Evolutionary conservation across 2,888 invertebrate genomes (phyloP), one percentile per base, ranked within the genome.

Genomic region (Tupiocoris notatus): DNA sequence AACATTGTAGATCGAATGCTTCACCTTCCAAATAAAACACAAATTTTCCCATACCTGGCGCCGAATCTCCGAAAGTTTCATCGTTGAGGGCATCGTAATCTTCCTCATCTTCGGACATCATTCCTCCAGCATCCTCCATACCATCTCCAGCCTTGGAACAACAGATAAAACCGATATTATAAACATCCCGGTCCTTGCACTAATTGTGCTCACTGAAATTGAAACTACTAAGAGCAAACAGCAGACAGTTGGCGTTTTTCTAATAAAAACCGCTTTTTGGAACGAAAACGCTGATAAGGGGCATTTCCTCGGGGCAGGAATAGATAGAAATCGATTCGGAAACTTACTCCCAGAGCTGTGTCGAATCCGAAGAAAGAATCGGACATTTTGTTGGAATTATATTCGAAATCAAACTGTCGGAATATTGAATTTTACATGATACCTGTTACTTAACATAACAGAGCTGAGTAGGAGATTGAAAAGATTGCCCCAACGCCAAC

Each of bases 21-120:
- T n/a, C n/a, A n/a, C n/a, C n/a, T n/a, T n/a, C n/a, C n/a, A n/a
- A n/a, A n/a, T n/a, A n/a, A n/a, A n/a, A n/a, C n/a, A n/a, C n/a
- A n/a, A n/a, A n/a, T n/a, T n/a, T n/a, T n/a, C n/a, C n/a, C n/a
- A n/a, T n/a, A 39, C 39, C 39, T 39, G 39, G 39, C 6, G 39
- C 39, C 3, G 39, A 91, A 70, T 90, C 89, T 23, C 95, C 95
- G 84, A 96, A 96, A 0, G 96, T 96, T 85, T 95, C 95, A 85
- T 95, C 93, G 81, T 96, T 96, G 79, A 95, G 88, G 0, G 94
- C 94, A 86, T 96, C 95, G 84, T 94, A 95, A 82, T 94, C 94
- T 79, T 93, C 94, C 82, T 92, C 92, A 79, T 89, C 90, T 12
- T 78, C 79, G 22, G 78, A 78, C 54, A 73, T 61, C 62, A 78